Evolutionary conservation across 2,888 invertebrate species (phyloP).

Genomic region (Sicus ferrugineus): DNA sequence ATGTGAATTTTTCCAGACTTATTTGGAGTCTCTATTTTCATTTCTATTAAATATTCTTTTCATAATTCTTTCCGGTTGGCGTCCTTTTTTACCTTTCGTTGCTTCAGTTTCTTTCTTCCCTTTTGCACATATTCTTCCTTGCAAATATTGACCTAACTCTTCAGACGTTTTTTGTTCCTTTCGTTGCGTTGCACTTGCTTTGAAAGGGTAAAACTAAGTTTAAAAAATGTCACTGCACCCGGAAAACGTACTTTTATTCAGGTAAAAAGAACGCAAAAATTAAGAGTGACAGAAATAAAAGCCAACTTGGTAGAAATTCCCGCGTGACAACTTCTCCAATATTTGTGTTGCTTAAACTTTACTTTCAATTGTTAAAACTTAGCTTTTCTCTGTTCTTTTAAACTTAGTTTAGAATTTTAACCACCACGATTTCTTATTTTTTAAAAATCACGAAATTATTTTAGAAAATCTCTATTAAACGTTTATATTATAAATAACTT

Average conservation of each 20-base stretch:
- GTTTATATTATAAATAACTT: too few species aligned
- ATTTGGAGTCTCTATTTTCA: background rate
- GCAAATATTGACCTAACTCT: too few species aligned
- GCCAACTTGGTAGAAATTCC: too few species aligned
- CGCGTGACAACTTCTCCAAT: too few species aligned
- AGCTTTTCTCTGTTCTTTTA: too few species aligned
- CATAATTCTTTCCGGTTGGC: background rate
- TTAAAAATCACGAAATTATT: too few species aligned
- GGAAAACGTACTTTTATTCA: constrained; percentile 3
- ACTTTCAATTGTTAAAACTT: too few species aligned
- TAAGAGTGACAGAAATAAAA: background rate
- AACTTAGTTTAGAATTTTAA: too few species aligned
- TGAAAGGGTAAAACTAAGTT: background rate
- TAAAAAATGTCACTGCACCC: constrained; percentile 10
- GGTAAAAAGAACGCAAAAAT: background rate
- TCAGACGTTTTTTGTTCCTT: background rate
- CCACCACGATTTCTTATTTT: too few species aligned
- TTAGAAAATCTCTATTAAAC: too few species aligned
- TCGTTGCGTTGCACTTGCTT: background rate
- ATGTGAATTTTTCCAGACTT: background rate
- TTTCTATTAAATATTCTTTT: background rate
- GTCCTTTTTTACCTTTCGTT: background rate
- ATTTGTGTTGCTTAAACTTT: background rate
- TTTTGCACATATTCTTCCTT: too few species aligned
- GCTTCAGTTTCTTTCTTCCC: too few species aligned